Base-by-base conservation (phyloP, 2,888 invertebrate species). In the Pardosa pseudoannulata region DNA sequence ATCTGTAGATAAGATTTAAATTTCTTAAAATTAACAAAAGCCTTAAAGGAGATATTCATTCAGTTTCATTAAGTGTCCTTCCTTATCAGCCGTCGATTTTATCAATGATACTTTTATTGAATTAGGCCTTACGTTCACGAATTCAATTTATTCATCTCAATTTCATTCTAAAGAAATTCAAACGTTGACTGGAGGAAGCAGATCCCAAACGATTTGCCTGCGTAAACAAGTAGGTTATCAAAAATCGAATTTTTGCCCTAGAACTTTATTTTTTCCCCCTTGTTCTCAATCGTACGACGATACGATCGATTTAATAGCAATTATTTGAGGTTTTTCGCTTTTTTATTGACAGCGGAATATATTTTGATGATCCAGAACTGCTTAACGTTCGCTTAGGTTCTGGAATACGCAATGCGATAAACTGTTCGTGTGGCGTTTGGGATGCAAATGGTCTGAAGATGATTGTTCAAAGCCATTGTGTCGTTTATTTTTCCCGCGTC, bases 221-320 rank as follows among this genome's bases (percentile, higher is more conserved):
- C 29, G 27, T 82, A 32, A 71, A 46, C 81, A 82, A 70, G 75
- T 82, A 71, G 81, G 81, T 64, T 75, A 74, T 13, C 39, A 28
- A 64, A 67, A 67, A 67, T 32, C 36, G 67, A 67, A 67, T 67
- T 67, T 67, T 67, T 31, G 56, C 23, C 56, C 56, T 56, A 56
- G 56, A 56, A 56, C 56, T 56, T 67, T 23, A 31, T 67, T 67
- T 67, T 67, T 32, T 67, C 19, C 67, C 32, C 11, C 7, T 67
- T 23, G 56, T 19, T 56, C 56, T 56, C 23, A 16, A 56, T 56
- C 56, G 23, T 56, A 23, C 23, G 23, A 23, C 56, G 56, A 56
- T 23, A 56, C 56, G 56, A 56, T 56, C 56, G 56, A 56, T 56
- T 56, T 23, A 56, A 7, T 56, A 23, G 2, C 56, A 23, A 56